These are phyloP conservation scores for Pinctada fucata DNA, from an alignment of 2,888 invertebrate species.

Conservation along the genomic window DNA sequence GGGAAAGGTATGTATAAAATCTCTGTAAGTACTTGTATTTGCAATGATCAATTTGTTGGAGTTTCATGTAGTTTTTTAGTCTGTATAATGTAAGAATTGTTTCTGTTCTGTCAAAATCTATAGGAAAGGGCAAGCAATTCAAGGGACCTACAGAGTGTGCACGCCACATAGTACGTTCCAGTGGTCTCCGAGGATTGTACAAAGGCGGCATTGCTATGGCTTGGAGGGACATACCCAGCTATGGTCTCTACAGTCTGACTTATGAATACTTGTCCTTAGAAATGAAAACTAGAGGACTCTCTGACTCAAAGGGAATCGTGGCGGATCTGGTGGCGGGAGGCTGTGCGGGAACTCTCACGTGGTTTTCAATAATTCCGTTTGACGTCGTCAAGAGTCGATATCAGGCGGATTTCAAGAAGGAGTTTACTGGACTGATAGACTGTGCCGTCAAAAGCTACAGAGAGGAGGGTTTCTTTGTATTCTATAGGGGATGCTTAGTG, in stretches of 20 bases:
- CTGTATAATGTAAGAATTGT: no score
- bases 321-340: constrained; percentile 75
- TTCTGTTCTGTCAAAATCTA: no score
- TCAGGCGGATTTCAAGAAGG: constrained; percentile 81
- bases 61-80: no score
- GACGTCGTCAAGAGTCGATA: constrained; percentile 87
- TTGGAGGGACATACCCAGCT: constrained; percentile 81
- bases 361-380: constrained; percentile 84
- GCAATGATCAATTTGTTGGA: no score
- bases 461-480: constrained; percentile 80
- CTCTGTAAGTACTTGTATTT: background rate
- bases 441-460: constrained; percentile 81
- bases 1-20: background rate
- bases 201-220: constrained; percentile 73
- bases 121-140: constrained; percentile 31
- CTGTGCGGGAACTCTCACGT: constrained; percentile 81
- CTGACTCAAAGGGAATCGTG: constrained; percentile 57
- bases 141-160: constrained; percentile 80
- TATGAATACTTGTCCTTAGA: constrained; percentile 78
- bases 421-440: constrained; percentile 81
- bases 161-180: constrained; percentile 79
- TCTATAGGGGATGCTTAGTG: constrained; percentile 83
- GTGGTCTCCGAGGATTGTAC: constrained; percentile 66
- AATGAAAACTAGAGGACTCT: constrained; percentile 47
- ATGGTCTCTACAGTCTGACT: constrained; percentile 82